Base-by-base conservation (phyloP, 2,888 invertebrate species). In the Scrobipalpa costella region DNA sequence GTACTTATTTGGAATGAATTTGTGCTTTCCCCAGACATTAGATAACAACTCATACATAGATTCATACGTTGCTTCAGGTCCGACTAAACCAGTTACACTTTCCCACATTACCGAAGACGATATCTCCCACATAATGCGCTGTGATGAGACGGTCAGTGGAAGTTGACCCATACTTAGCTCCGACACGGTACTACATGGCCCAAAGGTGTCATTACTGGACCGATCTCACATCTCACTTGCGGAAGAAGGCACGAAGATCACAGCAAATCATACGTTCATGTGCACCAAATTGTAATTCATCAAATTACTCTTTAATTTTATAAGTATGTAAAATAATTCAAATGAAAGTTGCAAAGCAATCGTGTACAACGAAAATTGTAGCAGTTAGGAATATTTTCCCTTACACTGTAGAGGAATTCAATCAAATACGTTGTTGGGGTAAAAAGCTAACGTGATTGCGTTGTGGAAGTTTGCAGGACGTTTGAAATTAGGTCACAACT, bases 401-500 rank as follows among this genome's bases (percentile, higher is more conserved):
- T 27, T 27, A 17, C 15, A 49, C 1, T 52, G 13, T 52, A 57
- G 33, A 11, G 34, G 34, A 57, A 33, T 57, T 57, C 33, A 57
- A 57, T 57, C 57, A 57, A 34, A 15, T 57, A 34, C 34, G 34
- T 9, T 27, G 57, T 19, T n/a, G 34, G 57, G 34, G 21, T 11
- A 15, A 57, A 52, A 19, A 34, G 34, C 44, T 40, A n/a, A 44
- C 15, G 44, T 44, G 11, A 44, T 59, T 59, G 44, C 44, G 33
- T 49, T n/a, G 60, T 8, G 60, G 49, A 49, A 38, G 57, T 36
- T 34, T 33, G 49, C 60, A 60, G 60, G 60, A 60, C 49, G 60
- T 15, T 19, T 9, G 49, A n/a, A 60, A 60, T 60, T 49, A 60
- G 60, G 60, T 60, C 60, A 60, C 60, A 36, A 40, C 21, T n/a